phyloP scores from a whole-genome alignment of 2,888 invertebrate species.

The Sabatieria punctata region DNA sequence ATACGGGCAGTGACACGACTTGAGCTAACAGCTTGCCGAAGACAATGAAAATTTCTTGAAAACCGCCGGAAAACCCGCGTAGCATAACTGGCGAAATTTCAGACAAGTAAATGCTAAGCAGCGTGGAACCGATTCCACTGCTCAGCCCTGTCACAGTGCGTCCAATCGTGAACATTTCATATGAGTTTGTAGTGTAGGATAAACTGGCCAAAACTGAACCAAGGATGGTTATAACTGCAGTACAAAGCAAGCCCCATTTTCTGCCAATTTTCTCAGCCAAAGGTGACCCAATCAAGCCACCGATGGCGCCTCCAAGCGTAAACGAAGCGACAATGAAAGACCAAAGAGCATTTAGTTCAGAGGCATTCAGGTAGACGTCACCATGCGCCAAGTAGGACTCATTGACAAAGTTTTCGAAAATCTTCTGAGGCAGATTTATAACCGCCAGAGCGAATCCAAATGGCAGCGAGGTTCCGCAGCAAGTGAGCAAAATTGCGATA shows the following conservation, averaged over 20 bases:
- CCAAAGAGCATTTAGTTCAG: not conserved
- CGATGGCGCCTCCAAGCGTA: slow-evolving; percentile 1
- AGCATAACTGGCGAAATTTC: not conserved
- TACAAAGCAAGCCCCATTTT: not conserved
- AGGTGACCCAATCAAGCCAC: not conserved
- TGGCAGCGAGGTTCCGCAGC: not conserved
- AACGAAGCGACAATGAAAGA: not conserved
- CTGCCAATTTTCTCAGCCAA: not conserved
- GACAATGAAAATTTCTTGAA: not conserved
- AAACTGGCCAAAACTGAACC: no score
- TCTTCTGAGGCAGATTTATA: not conserved
- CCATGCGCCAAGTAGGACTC: not conserved
- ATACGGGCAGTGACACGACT: not conserved
- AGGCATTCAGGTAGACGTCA: not conserved
- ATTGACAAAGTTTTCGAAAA: not conserved
- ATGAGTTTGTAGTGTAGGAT: not conserved
- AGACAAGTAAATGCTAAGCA: not conserved
- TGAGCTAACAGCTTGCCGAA: not conserved
- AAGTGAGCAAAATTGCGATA: not conserved
- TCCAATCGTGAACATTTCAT: not conserved
- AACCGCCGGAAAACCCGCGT: slow-evolving; percentile 1
- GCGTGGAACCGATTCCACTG: not conserved
- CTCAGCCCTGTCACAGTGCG: not conserved
- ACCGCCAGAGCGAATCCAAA: not conserved
- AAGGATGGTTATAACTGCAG: no score